Conservation (phyloP, 1,140 invertebrate species). For the Saccostrea glomerata region DNA sequence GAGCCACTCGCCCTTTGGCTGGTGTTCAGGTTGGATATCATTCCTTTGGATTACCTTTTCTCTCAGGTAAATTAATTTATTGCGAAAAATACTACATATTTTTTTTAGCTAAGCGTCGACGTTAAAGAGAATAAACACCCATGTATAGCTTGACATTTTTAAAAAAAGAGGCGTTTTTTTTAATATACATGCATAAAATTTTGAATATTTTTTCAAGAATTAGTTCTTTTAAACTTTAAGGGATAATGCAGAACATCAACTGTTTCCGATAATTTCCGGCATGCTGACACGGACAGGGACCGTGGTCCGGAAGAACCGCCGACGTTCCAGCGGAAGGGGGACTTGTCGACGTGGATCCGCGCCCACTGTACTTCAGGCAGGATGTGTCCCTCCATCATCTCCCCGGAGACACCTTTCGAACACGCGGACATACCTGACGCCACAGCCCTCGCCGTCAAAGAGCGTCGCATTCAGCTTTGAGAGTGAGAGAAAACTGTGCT, state of each 20-base stretch:
- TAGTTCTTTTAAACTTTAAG: background rate
- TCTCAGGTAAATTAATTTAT: background rate
- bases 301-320: slow-evolving; percentile 58
- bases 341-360: slow-evolving; percentile 55
- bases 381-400: slow-evolving; percentile 37
- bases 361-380: slow-evolving; percentile 56
- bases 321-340: slow-evolving; percentile 54
- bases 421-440: slow-evolving; percentile 57
- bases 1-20: background rate
- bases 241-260: background rate
- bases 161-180: background rate
- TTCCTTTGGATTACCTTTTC: background rate
- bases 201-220: background rate
- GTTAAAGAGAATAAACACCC: background rate
- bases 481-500: slow-evolving; percentile 45
- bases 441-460: slow-evolving; percentile 61
- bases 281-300: slow-evolving; percentile 60
- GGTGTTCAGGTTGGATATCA: background rate
- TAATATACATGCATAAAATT: background rate
- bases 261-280: background rate
- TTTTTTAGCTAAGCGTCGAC: background rate
- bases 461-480: slow-evolving; percentile 61
- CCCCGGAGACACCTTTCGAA: slow-evolving; percentile 39
- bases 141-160: background rate
- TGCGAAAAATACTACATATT: background rate